Percentiles rank a stretch among this genome's conserved stretches.
Evolutionary conservation across 2,888 invertebrate species (phyloP).

Genomic region (Eristalinus sepulchralis): DNA sequence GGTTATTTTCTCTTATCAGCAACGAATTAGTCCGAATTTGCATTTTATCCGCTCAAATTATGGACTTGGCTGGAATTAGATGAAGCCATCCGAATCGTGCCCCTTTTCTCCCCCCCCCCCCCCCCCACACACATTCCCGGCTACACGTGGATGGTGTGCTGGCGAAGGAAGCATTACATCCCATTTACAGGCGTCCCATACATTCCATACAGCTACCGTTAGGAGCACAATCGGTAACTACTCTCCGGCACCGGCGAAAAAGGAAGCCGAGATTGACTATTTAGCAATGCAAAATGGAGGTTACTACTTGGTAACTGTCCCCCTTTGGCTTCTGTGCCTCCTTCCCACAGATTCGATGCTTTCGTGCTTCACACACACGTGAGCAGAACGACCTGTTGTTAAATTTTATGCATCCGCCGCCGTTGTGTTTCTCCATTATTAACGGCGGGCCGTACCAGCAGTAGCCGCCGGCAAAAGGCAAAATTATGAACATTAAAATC

Average conservation of each 20-base stretch:
- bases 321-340: not conserved
- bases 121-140: not conserved
- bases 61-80: constrained; percentile 44
- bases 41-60: constrained; percentile 63
- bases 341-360: not conserved
- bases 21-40: constrained; percentile 60
- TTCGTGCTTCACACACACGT: constrained; percentile 13
- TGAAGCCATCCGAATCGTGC: not conserved
- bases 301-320: constrained; percentile 11
- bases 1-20: constrained; percentile 54
- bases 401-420: constrained; percentile 62
- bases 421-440: constrained; percentile 51
- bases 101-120: not conserved
- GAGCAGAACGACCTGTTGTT: constrained; percentile 61
- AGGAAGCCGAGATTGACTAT: constrained; percentile 60
- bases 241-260: constrained; percentile 7
- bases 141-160: not conserved
- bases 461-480: not conserved
- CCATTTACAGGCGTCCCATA: not conserved
- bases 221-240: constrained; percentile 26
- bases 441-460: constrained; percentile 5
- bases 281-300: constrained; percentile 60
- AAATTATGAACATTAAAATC: constrained; percentile 65
- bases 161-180: not conserved
- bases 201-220: not conserved